phyloP scores from a whole-genome alignment of 2,113 vertebrate genomes.

The Hiodon tergisus region DNA sequence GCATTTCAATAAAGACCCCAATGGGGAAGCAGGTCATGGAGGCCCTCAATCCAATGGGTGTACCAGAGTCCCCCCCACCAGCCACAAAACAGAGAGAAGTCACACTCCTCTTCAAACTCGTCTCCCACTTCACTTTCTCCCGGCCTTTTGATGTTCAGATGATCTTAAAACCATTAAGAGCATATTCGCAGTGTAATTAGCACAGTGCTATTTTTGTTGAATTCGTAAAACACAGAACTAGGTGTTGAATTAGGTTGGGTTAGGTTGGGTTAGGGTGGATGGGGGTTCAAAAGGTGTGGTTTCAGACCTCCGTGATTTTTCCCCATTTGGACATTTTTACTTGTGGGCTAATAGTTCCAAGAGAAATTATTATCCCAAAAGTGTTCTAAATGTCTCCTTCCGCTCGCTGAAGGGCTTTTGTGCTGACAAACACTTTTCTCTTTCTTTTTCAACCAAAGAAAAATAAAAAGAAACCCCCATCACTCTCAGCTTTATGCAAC shows the following conservation, averaged over 20 bases:
- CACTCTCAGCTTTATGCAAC: too few species aligned
- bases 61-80: conserved; percentile 33
- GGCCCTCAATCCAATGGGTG: conserved; percentile 34
- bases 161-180: conserved; percentile 22
- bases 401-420: too few species aligned
- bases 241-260: background rate
- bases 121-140: conserved; percentile 33
- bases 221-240: conserved; percentile 4
- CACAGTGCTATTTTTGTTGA: conserved; percentile 13
- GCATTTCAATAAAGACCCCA: conserved; percentile 45
- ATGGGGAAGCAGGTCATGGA: conserved; percentile 26
- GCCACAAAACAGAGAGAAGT: conserved; percentile 29
- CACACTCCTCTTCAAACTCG: conserved; percentile 44
- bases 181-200: conserved; percentile 26
- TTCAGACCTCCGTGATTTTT: background rate
- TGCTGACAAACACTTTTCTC: background rate
- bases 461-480: background rate
- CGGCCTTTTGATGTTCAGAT: conserved; percentile 42
- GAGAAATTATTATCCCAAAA: background rate
- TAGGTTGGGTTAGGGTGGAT: background rate
- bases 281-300: background rate
- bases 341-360: background rate
- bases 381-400: too few species aligned
- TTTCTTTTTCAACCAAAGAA: background rate
- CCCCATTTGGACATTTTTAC: background rate